Evolutionary conservation across 1,140 invertebrate genomes (phyloP), one percentile per base, ranked within the genome.

Genomic region (Octopus sinensis): DNA sequence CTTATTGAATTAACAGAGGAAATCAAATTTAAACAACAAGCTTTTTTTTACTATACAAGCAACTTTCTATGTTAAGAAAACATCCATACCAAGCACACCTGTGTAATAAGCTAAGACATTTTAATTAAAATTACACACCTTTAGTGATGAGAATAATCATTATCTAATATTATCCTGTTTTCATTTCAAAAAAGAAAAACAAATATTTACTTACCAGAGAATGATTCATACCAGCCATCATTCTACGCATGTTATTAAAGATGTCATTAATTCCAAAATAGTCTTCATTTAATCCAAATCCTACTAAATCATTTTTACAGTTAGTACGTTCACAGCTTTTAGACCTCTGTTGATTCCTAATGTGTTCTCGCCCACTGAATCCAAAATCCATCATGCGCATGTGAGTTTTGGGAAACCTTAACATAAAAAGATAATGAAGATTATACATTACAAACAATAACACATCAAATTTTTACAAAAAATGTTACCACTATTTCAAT

Each of bases 171-270:
- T 5, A 78, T n/a, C 51, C 6, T 13, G 68, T 43, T 43, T 23
- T 71, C 13, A 71, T 71, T 71, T 17, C 9, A 12, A 79, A 75
- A 43, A 43, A 43, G 30, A 43, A 43, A 43, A 43, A 43, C 30
- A 43, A 13, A 54, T 17, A 53, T 10, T 10, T 43, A 84, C 84
- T 86, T 81, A 86, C 85, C 80, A 86, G 85, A 17, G 82, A 73
- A 52, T 78, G 30, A 43, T 85, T 83, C 84, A 86, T 85, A 76
- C 85, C 85, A 52, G 77, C 78, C 85, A 86, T 86, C 85, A 86
- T 86, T 71, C 78, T 80, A 0, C 83, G 68, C 84, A 85, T 86
- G 76, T 86, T 86, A 13, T 81, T 79, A 76, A 86, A 86, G 83
- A 86, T 85, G 52, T 78, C 68, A 6, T 75, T 81, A 81, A 86